Evolutionary conservation across 2,113 vertebrate species (phyloP).

Genomic region (Lagopus muta): DNA sequence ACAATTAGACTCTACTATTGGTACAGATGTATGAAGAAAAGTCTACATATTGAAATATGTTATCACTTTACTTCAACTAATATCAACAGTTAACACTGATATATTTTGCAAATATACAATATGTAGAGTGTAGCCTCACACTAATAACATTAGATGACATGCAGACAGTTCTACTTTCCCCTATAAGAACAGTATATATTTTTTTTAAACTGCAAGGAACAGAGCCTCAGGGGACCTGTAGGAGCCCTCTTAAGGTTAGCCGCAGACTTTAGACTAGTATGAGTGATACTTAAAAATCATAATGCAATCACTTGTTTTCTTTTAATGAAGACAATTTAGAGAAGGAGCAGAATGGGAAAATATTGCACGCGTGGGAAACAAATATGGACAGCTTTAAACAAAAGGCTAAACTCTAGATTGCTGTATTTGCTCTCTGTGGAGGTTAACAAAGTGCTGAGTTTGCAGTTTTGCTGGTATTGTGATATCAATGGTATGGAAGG

Average conservation of each 20-base stretch:
- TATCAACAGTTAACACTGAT: slow-evolving; percentile 89
- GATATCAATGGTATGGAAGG: slow-evolving; percentile 36
- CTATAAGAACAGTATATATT: slow-evolving; percentile 64
- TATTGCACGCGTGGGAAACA: slow-evolving; percentile 76
- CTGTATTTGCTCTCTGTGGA: slow-evolving; percentile 75
- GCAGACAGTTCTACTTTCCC: slow-evolving; percentile 81
- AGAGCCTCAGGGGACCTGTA: slow-evolving; percentile 71
- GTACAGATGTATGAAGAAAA: slow-evolving; percentile 83
- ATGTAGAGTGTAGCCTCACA: slow-evolving; percentile 85
- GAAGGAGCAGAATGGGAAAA: slow-evolving; percentile 70
- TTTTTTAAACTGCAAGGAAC: slow-evolving; percentile 79
- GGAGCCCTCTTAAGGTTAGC: slow-evolving; percentile 59
- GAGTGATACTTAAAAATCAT: not conserved
- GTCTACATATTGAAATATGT: slow-evolving; percentile 85
- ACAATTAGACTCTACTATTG: slow-evolving; percentile 80
- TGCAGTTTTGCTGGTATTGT: slow-evolving; percentile 78
- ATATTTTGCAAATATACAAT: slow-evolving; percentile 88
- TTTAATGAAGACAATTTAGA: slow-evolving; percentile 46
- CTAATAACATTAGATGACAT: slow-evolving; percentile 83
- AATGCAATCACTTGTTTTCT: not conserved
- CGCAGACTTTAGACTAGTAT: slow-evolving; percentile 40
- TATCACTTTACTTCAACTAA: slow-evolving; percentile 90
- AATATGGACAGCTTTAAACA: slow-evolving; percentile 61
- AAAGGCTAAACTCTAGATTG: slow-evolving; percentile 77
- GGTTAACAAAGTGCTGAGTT: slow-evolving; percentile 77